Percentiles rank a stretch among this genome's conserved stretches.
These are phyloP conservation scores for Kryptolebias marmoratus DNA, from an alignment of 2,113 vertebrate species.

Conservation along the genomic window DNA sequence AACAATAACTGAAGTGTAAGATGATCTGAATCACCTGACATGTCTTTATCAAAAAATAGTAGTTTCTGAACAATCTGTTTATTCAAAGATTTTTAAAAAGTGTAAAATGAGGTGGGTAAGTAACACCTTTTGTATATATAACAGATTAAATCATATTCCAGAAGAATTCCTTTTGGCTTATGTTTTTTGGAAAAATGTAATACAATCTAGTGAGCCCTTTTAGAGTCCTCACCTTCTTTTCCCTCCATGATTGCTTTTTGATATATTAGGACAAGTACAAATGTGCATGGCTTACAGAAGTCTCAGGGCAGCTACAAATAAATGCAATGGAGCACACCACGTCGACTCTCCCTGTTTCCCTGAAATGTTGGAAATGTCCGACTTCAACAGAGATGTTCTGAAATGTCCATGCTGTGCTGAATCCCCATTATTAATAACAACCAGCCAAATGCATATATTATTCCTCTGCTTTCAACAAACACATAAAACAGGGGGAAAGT, in stretches of 20 bases:
- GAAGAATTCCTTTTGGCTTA: constrained; percentile 35
- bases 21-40: background rate
- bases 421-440: constrained; percentile 72
- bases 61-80: no score
- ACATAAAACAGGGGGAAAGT: constrained; percentile 39
- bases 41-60: background rate
- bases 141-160: constrained; percentile 43
- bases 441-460: constrained; percentile 70
- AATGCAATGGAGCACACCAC: constrained; percentile 65
- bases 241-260: constrained; percentile 74
- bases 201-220: constrained; percentile 61
- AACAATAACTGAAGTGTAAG: constrained; percentile 14
- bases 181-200: constrained; percentile 64
- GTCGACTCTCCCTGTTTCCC: constrained; percentile 59
- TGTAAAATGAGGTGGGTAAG: background rate
- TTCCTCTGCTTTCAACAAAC: constrained; percentile 69
- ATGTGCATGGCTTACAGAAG: constrained; percentile 73
- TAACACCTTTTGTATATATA: constrained; percentile 10
- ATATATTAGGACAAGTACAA: constrained; percentile 79
- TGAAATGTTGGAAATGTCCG: constrained; percentile 69
- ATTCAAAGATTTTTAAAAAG: background rate
- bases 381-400: constrained; percentile 66
- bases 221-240: constrained; percentile 39
- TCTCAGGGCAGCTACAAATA: constrained; percentile 79
- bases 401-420: constrained; percentile 56